phyloP scores from a whole-genome alignment of 2,888 invertebrate species.

The Mechanitis messenoides region DNA sequence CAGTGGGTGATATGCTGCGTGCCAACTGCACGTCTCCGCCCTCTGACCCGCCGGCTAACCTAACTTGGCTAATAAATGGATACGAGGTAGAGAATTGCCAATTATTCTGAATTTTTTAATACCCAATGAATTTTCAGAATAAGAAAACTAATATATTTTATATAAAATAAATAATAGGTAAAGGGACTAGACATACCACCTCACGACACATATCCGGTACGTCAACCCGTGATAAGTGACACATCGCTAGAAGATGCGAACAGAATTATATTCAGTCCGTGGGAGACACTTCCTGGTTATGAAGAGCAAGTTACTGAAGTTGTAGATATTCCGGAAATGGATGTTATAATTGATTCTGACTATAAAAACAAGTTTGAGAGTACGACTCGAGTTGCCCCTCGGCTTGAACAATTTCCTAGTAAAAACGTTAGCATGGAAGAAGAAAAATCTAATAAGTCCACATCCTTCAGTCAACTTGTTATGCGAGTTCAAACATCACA shows the following conservation, averaged over 20 bases:
- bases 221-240: conserved; percentile 63
- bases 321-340: conserved; percentile 68
- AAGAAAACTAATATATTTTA: background rate
- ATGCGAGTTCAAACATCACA: conserved; percentile 70
- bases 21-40: conserved; percentile 83
- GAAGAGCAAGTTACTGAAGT: conserved; percentile 67
- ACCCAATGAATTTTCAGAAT: background rate
- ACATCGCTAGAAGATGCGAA: conserved; percentile 71
- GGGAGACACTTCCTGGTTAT: conserved; percentile 69
- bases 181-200: conserved; percentile 68
- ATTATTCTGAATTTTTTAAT: conserved; percentile 6
- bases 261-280: conserved; percentile 74
- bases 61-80: conserved; percentile 83
- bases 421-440: conserved; percentile 69
- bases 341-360: conserved; percentile 38
- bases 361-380: conserved; percentile 52
- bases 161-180: conserved; percentile 43
- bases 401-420: conserved; percentile 59
- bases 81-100: conserved; percentile 61
- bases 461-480: conserved; percentile 70
- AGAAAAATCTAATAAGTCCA: conserved; percentile 71
- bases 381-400: conserved; percentile 44
- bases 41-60: conserved; percentile 80
- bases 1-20: conserved; percentile 80
- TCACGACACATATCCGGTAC: conserved; percentile 50